Evolutionary conservation across 1,140 invertebrate genomes (phyloP).

Genomic region (Drosophila biarmipes): DNA sequence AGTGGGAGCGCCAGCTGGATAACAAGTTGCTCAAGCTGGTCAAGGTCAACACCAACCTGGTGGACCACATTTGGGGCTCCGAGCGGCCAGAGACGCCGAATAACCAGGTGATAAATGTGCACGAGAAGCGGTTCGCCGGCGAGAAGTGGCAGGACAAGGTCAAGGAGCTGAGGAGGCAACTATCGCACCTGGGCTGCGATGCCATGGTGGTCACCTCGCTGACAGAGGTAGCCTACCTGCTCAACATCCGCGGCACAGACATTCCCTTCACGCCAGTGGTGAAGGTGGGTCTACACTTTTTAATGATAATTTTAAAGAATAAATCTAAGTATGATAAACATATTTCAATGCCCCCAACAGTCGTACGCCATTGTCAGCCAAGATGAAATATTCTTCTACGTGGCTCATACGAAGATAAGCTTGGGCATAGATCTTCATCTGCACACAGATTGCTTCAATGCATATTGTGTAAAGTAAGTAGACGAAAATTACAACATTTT

Average conservation of each 20-base stretch:
- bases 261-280: constrained; percentile 94
- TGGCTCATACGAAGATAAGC: constrained; percentile 87
- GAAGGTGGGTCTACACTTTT: constrained; percentile 34
- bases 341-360: constrained; percentile 14
- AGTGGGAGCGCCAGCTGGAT: constrained; percentile 86
- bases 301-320: neutral
- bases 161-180: constrained; percentile 87
- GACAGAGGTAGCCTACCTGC: constrained; percentile 96
- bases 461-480: constrained; percentile 88
- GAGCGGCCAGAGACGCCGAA: constrained; percentile 85
- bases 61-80: constrained; percentile 93
- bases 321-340: no score
- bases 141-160: constrained; percentile 90
- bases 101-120: constrained; percentile 86
- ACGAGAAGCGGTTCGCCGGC: constrained; percentile 84
- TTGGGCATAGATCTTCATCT: constrained; percentile 85
- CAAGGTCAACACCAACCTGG: constrained; percentile 89
- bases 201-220: constrained; percentile 94
- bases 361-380: constrained; percentile 91
- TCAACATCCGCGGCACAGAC: constrained; percentile 97
- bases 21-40: constrained; percentile 87
- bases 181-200: constrained; percentile 88
- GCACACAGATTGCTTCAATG: constrained; percentile 86
- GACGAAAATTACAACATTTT: no score
- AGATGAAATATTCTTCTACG: constrained; percentile 87